Evolutionary conservation across 1,140 invertebrate genomes (phyloP).

Genomic region (Sitophilus oryzae): DNA sequence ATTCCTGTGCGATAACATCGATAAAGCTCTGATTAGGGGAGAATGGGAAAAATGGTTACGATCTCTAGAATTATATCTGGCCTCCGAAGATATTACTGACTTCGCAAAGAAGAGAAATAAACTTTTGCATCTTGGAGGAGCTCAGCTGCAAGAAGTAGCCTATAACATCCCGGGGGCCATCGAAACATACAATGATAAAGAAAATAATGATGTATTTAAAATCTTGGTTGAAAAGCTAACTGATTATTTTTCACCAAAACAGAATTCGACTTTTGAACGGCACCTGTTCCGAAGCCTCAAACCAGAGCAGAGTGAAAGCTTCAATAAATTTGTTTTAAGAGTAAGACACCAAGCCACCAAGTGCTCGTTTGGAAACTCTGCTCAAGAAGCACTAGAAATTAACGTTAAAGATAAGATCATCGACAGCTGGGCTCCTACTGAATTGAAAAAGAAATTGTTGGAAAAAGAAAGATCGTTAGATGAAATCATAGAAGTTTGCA

Average conservation of each 20-base stretch:
- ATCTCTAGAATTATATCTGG: constrained; percentile 19
- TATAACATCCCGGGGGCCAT: constrained; percentile 32
- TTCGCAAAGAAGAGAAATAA: constrained; percentile 32
- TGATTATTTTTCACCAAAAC: constrained; percentile 22
- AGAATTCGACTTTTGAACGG: constrained; percentile 35
- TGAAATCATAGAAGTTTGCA: constrained; percentile 27
- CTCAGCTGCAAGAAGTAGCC: constrained; percentile 37
- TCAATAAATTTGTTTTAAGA: constrained; percentile 31
- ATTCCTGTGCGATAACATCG: constrained; percentile 13
- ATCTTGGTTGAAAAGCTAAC: constrained; percentile 13
- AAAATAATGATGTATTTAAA: constrained; percentile 24
- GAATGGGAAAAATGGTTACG: constrained; percentile 25
- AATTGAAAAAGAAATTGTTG: constrained; percentile 32
- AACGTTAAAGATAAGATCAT: constrained; percentile 34
- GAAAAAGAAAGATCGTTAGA: constrained; percentile 31
- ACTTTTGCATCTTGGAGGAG: constrained; percentile 31
- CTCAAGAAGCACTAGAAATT: constrained; percentile 33
- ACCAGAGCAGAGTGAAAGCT: constrained; percentile 21
- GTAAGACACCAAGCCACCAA: constrained; percentile 34
- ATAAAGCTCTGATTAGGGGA: constrained; percentile 12
- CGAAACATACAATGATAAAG: constrained; percentile 2
- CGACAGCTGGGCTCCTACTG: constrained; percentile 29
- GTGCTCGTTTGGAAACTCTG: constrained; percentile 28
- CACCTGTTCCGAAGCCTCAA: constrained; percentile 34
- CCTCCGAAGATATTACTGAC: constrained; percentile 26